Percentiles rank a stretch among this genome's conserved stretches.
phyloP scores from a whole-genome alignment of 2,113 vertebrate genomes.

The Myrmecophaga tridactyla region DNA sequence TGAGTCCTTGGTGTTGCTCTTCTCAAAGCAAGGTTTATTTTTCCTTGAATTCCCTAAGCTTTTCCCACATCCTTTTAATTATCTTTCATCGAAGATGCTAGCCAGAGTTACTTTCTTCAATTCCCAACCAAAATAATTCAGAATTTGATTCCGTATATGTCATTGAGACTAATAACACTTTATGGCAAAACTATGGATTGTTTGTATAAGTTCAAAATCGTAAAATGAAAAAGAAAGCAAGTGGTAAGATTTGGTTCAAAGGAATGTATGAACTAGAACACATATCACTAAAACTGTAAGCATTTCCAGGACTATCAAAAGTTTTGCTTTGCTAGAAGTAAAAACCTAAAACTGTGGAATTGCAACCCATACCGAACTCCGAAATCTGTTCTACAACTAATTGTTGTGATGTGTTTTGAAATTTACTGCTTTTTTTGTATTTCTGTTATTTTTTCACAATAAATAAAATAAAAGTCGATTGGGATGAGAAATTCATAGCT shows the following conservation, averaged over 20 bases:
- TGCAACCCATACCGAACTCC: too few species aligned
- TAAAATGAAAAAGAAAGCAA: slow-evolving; percentile 3
- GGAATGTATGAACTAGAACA: not conserved
- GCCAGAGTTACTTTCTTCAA: not conserved
- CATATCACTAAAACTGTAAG: not conserved
- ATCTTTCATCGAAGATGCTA: not conserved
- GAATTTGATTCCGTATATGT: slow-evolving; percentile 32
- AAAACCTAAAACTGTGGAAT: too few species aligned
- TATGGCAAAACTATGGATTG: not conserved
- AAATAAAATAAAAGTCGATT: too few species aligned
- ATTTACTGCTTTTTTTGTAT: too few species aligned
- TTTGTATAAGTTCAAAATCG: slow-evolving; percentile 16
- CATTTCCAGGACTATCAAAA: not conserved
- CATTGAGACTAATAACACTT: not conserved
- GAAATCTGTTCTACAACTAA: too few species aligned
- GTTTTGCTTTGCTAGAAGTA: not conserved
- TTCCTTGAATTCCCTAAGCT: not conserved
- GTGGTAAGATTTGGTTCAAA: not conserved
- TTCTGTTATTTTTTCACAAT: too few species aligned
- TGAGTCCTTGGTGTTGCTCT: not conserved
- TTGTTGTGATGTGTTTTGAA: too few species aligned
- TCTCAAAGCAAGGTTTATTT: not conserved
- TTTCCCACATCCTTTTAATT: not conserved
- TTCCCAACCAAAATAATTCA: not conserved
- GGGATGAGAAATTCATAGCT: too few species aligned